Base-by-base conservation (phyloP, 2,113 vertebrate species). In the Nycticebus coucang region DNA sequence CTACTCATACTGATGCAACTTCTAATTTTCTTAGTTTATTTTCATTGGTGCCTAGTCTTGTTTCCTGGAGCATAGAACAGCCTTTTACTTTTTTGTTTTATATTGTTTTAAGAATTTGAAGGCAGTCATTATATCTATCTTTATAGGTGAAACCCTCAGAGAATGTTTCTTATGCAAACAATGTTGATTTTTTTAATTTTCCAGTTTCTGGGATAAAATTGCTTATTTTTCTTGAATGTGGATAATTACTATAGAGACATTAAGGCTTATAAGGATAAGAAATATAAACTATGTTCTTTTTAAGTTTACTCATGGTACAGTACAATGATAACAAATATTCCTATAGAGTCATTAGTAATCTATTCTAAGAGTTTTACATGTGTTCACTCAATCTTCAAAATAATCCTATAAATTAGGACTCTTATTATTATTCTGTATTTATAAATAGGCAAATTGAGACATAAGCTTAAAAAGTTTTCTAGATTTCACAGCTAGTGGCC, bases 141-240 rank as follows among this genome's bases (percentile, higher is more conserved):
- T 35, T 59, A 41, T 37, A 75, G 22, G 28, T 6, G 30, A 87
- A 90, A 35, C 13, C 26, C 68, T 75, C 26, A 81, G 45, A 62
- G 15, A 86, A 22, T 89, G n/a, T 59, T 79, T 91, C 26, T 89
- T 86, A 64, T 19, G 53, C 7, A 86, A 35, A 85, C 35, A 75
- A 35, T 71, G 28, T 89, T 89, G 15, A 60, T 68, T 77, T 77
- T 75, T 89, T 37, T n/a, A 19, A 33, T 82, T 89, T 97, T 71
- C 35, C 30, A 68, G 1, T 24, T 22, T 72, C 15, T 74, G 12
- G 28, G 26, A 11, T 83, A 37, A 83, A 89, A 60, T 69, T 91
- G 50, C 33, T 78, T 71, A 33, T 7, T 80, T 96, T 79, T 79
- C 45, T 55, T 96, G 37, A 93, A 24, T 82, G 30, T 93, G 35